Percentiles rank a stretch among this genome's conserved stretches.
phyloP scores from a whole-genome alignment of 2,888 invertebrate species.

The Aricia artaxerxes region DNA sequence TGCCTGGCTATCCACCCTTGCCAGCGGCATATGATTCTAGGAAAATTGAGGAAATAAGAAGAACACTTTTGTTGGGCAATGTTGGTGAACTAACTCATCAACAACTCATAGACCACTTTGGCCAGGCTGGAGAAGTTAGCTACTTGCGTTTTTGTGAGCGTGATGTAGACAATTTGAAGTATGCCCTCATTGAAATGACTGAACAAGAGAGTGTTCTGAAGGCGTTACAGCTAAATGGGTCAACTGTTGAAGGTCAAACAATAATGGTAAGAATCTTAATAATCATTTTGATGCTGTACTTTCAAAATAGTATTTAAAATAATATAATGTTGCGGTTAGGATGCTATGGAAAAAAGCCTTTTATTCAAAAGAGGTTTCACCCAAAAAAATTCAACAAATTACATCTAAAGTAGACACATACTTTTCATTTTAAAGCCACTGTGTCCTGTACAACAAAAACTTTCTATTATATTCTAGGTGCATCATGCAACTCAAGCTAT shows the following conservation, averaged over 20 bases:
- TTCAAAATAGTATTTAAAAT: too few relatives aligned
- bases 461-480: constrained; percentile 74
- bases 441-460: neutral
- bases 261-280: constrained; percentile 63
- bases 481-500: constrained; percentile 96
- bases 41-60: constrained; percentile 96
- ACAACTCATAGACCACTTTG: constrained; percentile 93
- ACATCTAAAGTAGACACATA: too few relatives aligned
- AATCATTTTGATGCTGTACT: too few relatives aligned
- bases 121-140: constrained; percentile 94
- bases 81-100: constrained; percentile 88
- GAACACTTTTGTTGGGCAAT: constrained; percentile 94
- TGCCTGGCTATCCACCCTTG: constrained; percentile 95
- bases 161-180: constrained; percentile 87
- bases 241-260: constrained; percentile 85
- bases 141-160: constrained; percentile 95
- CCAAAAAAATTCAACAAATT: too few relatives aligned
- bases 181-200: constrained; percentile 95
- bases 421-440: too few relatives aligned
- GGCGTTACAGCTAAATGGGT: constrained; percentile 92
- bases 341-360: too few relatives aligned
- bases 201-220: constrained; percentile 94
- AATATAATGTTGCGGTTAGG: too few relatives aligned
- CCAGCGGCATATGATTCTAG: constrained; percentile 93
- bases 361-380: too few relatives aligned